Evolutionary conservation across 2,113 vertebrate genomes (phyloP), one percentile per base, ranked within the genome.

Genomic region (Bujurquina vittata): DNA sequence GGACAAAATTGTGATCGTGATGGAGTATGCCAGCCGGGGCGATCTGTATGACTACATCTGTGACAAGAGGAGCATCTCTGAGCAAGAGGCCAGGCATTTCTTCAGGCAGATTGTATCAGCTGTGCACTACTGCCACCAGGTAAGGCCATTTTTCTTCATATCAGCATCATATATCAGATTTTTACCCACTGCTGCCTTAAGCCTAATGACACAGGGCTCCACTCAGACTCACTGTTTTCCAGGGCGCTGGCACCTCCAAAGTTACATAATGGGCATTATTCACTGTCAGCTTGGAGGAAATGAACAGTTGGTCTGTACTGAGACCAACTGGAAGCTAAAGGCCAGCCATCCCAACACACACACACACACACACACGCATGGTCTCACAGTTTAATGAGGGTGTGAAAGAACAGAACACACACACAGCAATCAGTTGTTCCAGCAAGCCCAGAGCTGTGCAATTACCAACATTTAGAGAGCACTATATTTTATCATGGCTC

Each of bases 1-100:
- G 93, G 97, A 97, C 92, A 99, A 99, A 93, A 99, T 99, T 0
- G 98, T 99, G 87, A 99, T 99, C 0, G 97, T 99, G 93, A 99
- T 99, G 98, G 98, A 99, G 40, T 99, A 97, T 0, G 98, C 98
- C 92, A 98, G 97, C 94, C 94, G 89, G 4, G 98, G 98, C 0
- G 98, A 99, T 86, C 96, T 99, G 43, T 99, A 98, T 1, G 98
- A 99, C 75, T 97, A 97, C 94, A 96, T 99, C 94, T 97, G 96
- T 2, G 97, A 97, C 88, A 93, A 95, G 76, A 96, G 95, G 89
- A 94, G 81, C 46, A 95, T 99, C 82, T 84, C 94, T 0, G 98
- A 99, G 77, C 95, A 80, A 0, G 97, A 99, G 8, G 96, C 97
- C 0, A 94, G 97, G 0, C 96, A 97, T 77, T 96, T 99, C 95